These are phyloP conservation scores for Eupelmus urozonus DNA, from an alignment of 2,888 invertebrate species.

Conservation along the genomic window DNA sequence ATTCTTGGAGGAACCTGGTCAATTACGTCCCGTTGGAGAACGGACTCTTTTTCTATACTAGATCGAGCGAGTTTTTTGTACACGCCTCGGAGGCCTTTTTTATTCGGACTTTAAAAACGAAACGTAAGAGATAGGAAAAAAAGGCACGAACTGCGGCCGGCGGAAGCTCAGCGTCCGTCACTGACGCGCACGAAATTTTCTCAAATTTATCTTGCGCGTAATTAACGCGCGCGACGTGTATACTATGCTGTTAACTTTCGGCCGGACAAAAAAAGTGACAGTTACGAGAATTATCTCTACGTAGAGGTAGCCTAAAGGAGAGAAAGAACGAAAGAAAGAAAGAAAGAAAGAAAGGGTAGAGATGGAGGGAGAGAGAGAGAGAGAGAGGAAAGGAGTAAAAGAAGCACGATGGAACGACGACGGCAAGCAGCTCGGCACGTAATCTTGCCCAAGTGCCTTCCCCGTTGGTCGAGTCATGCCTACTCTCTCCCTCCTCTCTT, in stretches of 20 bases:
- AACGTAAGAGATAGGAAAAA: background rate
- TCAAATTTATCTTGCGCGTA: conserved; percentile 22
- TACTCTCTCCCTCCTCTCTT: background rate
- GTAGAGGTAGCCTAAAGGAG: background rate
- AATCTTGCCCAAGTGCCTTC: conserved; percentile 77
- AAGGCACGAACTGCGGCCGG: background rate
- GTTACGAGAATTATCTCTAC: conserved; percentile 35
- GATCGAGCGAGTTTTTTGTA: background rate
- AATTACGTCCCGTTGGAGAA: conserved; percentile 20
- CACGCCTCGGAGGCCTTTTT: background rate
- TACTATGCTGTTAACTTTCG: background rate
- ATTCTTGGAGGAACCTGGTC: no score
- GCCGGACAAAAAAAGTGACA: conserved; percentile 21
- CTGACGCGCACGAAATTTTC: background rate
- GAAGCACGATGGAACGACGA: conserved; percentile 61
- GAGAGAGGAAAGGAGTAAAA: conserved; percentile 20
- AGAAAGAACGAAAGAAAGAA: conserved; percentile 22
- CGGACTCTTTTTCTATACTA: conserved; percentile 6
- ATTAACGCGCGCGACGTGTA: conserved; percentile 15
- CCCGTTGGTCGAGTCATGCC: conserved; percentile 74
- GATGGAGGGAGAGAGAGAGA: conserved; percentile 4
- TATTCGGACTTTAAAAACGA: background rate
- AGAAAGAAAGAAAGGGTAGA: conserved; percentile 21
- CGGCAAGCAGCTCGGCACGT: conserved; percentile 75
- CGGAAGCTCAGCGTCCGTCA: background rate